These are phyloP conservation scores for Chloroceryle inda DNA, from an alignment of 2,797 vertebrate genomes.

Conservation along the genomic window DNA sequence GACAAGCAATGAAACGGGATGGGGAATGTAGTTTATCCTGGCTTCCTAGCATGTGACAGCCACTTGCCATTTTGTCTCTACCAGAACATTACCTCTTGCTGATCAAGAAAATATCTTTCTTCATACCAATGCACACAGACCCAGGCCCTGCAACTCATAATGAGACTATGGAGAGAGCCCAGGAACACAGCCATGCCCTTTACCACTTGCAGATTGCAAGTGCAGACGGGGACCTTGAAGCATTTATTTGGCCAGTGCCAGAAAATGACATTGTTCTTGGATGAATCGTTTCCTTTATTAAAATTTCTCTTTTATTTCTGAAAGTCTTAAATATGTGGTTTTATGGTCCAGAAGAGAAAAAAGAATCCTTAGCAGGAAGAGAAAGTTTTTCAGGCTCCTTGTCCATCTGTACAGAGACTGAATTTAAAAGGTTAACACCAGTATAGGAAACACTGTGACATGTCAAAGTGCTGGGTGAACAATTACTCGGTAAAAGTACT, in stretches of 20 bases:
- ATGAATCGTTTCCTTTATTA: conserved; percentile 19
- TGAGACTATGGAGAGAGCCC: not conserved
- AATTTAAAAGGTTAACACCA: conserved; percentile 64
- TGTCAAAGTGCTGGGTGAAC: not conserved
- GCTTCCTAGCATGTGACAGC: not conserved
- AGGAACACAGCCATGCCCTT: not conserved
- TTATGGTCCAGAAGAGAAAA: conserved; percentile 48
- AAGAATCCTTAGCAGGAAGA: conserved; percentile 46
- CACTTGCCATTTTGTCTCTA: not conserved
- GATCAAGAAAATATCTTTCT: conserved; percentile 24
- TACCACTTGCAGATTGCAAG: not conserved
- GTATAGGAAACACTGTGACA: conserved; percentile 25
- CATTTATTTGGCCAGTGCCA: conserved; percentile 15
- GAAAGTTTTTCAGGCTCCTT: conserved; percentile 60
- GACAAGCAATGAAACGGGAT: not conserved
- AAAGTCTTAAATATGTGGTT: conserved; percentile 6
- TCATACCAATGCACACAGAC: not conserved
- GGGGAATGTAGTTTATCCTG: not conserved
- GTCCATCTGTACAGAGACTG: conserved; percentile 59
- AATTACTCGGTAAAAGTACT: not conserved
- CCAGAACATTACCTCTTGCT: not conserved
- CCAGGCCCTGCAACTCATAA: not conserved
- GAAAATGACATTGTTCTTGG: conserved; percentile 37
- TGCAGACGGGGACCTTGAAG: not conserved
- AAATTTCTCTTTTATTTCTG: not conserved